phyloP scores from a whole-genome alignment of 2,888 invertebrate species.

The Xylota sylvarum region DNA sequence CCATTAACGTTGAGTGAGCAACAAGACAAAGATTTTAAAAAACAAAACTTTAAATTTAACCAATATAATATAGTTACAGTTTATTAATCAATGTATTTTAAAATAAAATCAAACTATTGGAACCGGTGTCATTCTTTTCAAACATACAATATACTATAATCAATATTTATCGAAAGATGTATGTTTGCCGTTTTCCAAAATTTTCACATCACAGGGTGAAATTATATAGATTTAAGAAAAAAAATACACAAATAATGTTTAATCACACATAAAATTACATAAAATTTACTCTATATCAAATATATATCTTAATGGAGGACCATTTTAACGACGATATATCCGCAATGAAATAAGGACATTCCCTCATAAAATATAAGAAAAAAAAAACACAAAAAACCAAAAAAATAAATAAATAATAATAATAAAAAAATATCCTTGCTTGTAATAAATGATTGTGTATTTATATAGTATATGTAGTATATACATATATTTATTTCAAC shows the following conservation, averaged over 20 bases:
- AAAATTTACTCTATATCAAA: conserved; percentile 44
- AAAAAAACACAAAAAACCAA: conserved; percentile 9
- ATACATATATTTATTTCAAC: too few species aligned
- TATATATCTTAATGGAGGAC: conserved; percentile 60
- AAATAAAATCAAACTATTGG: conserved; percentile 25
- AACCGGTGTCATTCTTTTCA: conserved; percentile 29
- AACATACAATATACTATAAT: not conserved
- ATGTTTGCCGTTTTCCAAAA: conserved; percentile 8
- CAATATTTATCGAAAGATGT: conserved; percentile 22
- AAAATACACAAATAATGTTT: conserved; percentile 44
- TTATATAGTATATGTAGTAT: too few species aligned
- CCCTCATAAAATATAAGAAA: not conserved
- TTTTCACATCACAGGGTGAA: not conserved
- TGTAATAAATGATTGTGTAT: not conserved
- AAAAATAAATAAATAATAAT: not conserved
- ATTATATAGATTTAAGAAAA: conserved; percentile 5
- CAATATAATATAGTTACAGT: conserved; percentile 60
- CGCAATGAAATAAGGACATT: conserved; percentile 37
- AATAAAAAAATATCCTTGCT: not conserved
- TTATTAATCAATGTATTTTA: conserved; percentile 65
- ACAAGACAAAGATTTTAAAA: conserved; percentile 28
- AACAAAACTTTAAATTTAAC: conserved; percentile 1
- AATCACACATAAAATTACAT: conserved; percentile 34
- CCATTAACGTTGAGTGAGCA: conserved; percentile 73
- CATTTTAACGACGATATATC: conserved; percentile 31